Evolutionary conservation across 2,797 vertebrate genomes (phyloP), one percentile per base, ranked within the genome.

Genomic region (Manis crassicaudata): DNA sequence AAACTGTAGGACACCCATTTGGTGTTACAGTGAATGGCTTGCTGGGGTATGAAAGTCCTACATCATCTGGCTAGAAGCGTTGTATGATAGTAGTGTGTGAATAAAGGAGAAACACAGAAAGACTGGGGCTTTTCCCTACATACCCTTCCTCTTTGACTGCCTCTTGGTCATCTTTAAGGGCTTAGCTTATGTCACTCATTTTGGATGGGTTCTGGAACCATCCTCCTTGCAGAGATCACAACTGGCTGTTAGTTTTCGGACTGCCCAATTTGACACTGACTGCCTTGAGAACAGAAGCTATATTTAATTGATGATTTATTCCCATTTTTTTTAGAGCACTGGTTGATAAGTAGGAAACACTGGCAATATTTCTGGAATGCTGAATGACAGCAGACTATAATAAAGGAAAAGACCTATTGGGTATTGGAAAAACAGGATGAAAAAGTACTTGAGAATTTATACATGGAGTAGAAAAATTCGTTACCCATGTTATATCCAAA

Each of bases 311-410:
- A 76, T 85, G 80, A 62, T 50, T 73, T 79, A 83, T 79, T 62
- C 27, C 11, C 25, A 62, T 25, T 60, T 81, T 46, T 35, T n/a
- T 79, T 80, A 58, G 35, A 17, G n/a, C 13, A 52, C 52, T 70
- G 25, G 4, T 14, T 82, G 60, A 91, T n/a, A 72, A 80, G 46
- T 7, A 60, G 21, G 17, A 90, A n/a, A 4, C 5, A 60, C 2
- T 65, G 72, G 37, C 88, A 88, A 93, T 81, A 65, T 77, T 77
- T 91, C 80, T 70, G 25, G 72, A 67, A 11, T 90, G n/a, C n/a
- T 81, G 62, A 84, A 84, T 46, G 46, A 56, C 29, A 80, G 32
- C 4, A 93, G 60, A 75, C 12, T 23, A 14, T 40, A 10, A n/a
- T 20, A 52, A 16, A 81, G 13, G 21, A 88, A 91, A 79, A 76